A percentile compares a stretch with the other conserved stretches of the same genome.
These are phyloP conservation scores for Lochmaea crataegi DNA, from an alignment of 2,888 invertebrate species.

Conservation along the genomic window DNA sequence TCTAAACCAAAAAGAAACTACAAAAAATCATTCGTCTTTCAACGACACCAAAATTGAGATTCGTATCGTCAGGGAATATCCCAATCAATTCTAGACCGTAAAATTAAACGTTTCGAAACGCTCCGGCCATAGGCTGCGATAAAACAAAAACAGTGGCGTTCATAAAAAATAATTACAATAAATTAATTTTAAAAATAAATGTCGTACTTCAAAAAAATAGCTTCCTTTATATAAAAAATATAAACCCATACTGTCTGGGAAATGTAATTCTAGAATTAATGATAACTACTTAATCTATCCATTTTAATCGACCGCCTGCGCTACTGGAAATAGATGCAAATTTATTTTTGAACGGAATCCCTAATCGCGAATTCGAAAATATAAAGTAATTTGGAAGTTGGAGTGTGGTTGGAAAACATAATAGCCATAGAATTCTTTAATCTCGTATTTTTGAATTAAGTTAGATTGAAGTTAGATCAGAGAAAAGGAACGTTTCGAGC, in stretches of 20 bases:
- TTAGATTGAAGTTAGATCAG: conserved; percentile 22
- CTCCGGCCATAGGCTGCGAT: conserved; percentile 33
- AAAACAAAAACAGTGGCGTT: neutral
- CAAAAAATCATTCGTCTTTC: conserved; percentile 28
- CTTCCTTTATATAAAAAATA: no score
- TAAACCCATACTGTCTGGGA: no score
- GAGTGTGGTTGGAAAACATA: conserved; percentile 28
- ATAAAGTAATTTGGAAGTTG: conserved; percentile 40
- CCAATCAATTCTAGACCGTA: conserved; percentile 34
- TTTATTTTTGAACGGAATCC: conserved; percentile 42
- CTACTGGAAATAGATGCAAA: conserved; percentile 49
- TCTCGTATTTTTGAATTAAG: conserved; percentile 22
- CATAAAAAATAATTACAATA: neutral
- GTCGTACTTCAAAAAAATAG: no score
- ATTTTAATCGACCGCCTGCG: conserved; percentile 13
- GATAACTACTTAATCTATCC: no score
- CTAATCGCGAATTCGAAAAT: conserved; percentile 37
- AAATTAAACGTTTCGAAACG: conserved; percentile 35
- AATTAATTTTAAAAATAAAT: neutral
- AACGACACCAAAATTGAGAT: conserved; percentile 16
- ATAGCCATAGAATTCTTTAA: conserved; percentile 22
- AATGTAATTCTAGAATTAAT: no score
- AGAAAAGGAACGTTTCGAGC: conserved; percentile 5
- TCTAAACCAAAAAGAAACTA: conserved; percentile 18
- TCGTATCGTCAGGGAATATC: conserved; percentile 23